Evolutionary conservation across 1,140 invertebrate genomes (phyloP).

Genomic region (Caenorhabditis inopinata): DNA sequence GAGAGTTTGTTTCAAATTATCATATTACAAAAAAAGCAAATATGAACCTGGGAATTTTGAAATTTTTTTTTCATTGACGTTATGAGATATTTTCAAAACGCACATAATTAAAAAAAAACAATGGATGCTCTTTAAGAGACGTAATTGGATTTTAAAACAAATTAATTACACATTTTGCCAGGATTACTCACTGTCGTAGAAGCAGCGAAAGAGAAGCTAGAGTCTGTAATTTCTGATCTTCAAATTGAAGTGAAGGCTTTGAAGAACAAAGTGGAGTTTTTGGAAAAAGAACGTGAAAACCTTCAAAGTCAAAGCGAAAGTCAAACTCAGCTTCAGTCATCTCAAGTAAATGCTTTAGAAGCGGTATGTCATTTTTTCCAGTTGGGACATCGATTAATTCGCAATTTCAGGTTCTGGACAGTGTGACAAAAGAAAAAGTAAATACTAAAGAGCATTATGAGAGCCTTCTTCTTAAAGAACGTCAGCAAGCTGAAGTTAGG

Average conservation of each 20-base stretch:
- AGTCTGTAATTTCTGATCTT: conserved; percentile 56
- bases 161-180: too few species aligned
- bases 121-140: too few species aligned
- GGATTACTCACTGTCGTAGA: conserved; percentile 56
- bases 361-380: conserved; percentile 45
- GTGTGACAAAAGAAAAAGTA: conserved; percentile 63
- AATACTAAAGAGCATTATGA: conserved; percentile 59
- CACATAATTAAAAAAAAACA: too few species aligned
- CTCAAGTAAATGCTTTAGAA: conserved; percentile 63
- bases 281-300: conserved; percentile 63
- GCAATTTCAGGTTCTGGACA: conserved; percentile 53
- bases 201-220: conserved; percentile 53
- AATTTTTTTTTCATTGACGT: too few species aligned
- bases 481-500: conserved; percentile 55
- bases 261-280: conserved; percentile 59
- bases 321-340: conserved; percentile 61
- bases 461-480: conserved; percentile 54
- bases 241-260: conserved; percentile 61
- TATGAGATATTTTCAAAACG: too few species aligned
- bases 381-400: neutral
- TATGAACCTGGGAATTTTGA: neutral
- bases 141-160: too few species aligned
- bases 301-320: conserved; percentile 62
- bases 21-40: too few species aligned
- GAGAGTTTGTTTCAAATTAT: too few species aligned